Conservation (phyloP, 2,797 vertebrate genomes). For the Chiloscyllium punctatum region DNA sequence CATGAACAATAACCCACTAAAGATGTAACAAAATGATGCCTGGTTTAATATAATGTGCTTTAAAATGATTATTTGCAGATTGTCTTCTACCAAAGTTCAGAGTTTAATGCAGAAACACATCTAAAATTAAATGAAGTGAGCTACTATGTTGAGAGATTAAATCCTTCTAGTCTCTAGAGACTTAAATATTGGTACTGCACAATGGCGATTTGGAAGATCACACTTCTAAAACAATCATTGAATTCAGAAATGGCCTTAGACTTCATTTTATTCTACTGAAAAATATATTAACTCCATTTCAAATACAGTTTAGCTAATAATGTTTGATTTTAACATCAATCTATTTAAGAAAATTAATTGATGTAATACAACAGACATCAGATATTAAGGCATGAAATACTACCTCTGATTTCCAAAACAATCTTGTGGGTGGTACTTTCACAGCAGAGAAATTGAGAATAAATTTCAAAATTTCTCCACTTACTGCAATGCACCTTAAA, state of each 20-base stretch:
- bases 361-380: too few relatives aligned
- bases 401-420: neutral
- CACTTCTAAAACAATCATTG: too few relatives aligned
- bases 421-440: too few relatives aligned
- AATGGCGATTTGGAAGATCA: too few relatives aligned
- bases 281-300: neutral
- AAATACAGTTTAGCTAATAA: neutral
- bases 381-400: neutral
- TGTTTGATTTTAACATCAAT: neutral
- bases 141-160: neutral
- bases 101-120: neutral
- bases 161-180: neutral
- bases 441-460: too few relatives aligned
- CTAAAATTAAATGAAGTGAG: neutral
- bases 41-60: too few relatives aligned
- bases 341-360: neutral
- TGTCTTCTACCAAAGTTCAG: too few relatives aligned
- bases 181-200: neutral
- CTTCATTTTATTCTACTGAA: neutral
- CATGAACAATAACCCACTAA: too few relatives aligned
- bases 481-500: neutral
- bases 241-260: neutral
- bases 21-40: too few relatives aligned
- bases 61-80: neutral
- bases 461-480: too few relatives aligned